A percentile compares a stretch with the other conserved stretches of the same genome.
Evolutionary conservation across 2,797 vertebrate species (phyloP).

Genomic region (Acanthurus leucopareius): DNA sequence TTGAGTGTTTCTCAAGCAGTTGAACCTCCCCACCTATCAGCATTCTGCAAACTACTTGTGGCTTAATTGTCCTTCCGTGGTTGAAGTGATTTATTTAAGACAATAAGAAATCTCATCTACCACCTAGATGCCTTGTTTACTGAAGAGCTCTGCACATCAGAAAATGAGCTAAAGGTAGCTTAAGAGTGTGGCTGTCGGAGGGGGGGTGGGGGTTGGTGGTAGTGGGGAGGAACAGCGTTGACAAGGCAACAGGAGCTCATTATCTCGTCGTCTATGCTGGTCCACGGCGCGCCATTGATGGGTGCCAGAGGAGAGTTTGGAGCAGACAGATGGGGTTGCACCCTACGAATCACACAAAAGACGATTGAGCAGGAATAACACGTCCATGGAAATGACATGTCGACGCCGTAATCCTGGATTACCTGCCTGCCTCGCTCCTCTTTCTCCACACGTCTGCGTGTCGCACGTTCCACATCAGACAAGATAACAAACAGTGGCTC

Average conservation of each 20-base stretch:
- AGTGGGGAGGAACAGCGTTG: constrained; percentile 59
- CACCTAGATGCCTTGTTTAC: constrained; percentile 67
- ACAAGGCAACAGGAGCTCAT: constrained; percentile 84
- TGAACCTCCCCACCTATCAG: not conserved
- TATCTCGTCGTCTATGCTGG: constrained; percentile 80
- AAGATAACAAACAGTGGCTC: constrained; percentile 55
- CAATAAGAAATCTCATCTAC: constrained; percentile 65
- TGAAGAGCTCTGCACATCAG: constrained; percentile 49
- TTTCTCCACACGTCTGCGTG: constrained; percentile 12
- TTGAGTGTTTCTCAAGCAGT: not conserved
- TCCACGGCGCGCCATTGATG: constrained; percentile 71
- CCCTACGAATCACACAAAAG: constrained; percentile 57
- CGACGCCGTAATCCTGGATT: constrained; percentile 79
- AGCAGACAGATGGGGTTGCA: constrained; percentile 71
- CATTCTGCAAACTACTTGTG: not conserved
- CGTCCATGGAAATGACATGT: constrained; percentile 70
- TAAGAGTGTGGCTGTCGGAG: constrained; percentile 47
- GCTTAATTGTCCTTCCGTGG: constrained; percentile 12
- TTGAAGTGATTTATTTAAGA: constrained; percentile 56
- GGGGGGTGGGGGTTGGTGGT: too few species aligned
- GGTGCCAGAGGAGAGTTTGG: constrained; percentile 63
- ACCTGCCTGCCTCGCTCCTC: constrained; percentile 66
- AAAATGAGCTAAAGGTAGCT: constrained; percentile 53
- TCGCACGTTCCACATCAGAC: constrained; percentile 51
- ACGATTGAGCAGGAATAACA: constrained; percentile 46